These are phyloP conservation scores for Centrocercus urophasianus DNA, from an alignment of 2,113 vertebrate genomes.

Conservation along the genomic window DNA sequence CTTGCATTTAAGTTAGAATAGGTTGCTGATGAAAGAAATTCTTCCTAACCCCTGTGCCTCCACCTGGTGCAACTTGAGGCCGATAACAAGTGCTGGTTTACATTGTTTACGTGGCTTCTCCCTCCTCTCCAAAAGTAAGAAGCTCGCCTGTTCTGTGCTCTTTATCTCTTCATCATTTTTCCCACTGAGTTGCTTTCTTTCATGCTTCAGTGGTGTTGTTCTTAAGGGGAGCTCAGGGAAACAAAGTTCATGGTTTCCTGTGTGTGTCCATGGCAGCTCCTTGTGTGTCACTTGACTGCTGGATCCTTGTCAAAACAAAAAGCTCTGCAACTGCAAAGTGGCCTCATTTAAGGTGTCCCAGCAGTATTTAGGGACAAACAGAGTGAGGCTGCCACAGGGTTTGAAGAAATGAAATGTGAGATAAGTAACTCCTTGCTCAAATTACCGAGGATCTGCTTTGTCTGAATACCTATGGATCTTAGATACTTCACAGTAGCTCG, in stretches of 20 bases:
- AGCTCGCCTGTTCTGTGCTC: background rate
- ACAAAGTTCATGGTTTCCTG: rapidly evolving
- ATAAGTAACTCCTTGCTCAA: background rate
- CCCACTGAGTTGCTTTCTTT: background rate
- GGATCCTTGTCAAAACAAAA: background rate
- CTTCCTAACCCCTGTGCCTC: background rate
- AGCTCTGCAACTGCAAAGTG: rapidly evolving
- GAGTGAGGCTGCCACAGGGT: background rate
- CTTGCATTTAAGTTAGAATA: background rate
- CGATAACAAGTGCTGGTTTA: background rate
- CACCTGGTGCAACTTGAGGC: too few species aligned
- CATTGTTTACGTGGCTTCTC: background rate
- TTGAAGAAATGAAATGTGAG: background rate
- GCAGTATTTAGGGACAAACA: background rate
- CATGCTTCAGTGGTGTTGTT: rapidly evolving
- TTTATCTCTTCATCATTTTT: background rate
- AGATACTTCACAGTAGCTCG: background rate
- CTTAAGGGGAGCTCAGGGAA: background rate
- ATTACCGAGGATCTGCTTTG: background rate
- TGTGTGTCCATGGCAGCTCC: rapidly evolving
- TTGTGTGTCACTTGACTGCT: background rate
- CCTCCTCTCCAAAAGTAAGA: background rate
- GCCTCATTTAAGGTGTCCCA: rapidly evolving
- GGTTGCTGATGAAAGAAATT: background rate
- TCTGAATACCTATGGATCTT: background rate